Percentiles rank a stretch among this genome's conserved stretches.
Evolutionary conservation across 2,888 invertebrate genomes (phyloP).

Genomic region (Tachina fera): DNA sequence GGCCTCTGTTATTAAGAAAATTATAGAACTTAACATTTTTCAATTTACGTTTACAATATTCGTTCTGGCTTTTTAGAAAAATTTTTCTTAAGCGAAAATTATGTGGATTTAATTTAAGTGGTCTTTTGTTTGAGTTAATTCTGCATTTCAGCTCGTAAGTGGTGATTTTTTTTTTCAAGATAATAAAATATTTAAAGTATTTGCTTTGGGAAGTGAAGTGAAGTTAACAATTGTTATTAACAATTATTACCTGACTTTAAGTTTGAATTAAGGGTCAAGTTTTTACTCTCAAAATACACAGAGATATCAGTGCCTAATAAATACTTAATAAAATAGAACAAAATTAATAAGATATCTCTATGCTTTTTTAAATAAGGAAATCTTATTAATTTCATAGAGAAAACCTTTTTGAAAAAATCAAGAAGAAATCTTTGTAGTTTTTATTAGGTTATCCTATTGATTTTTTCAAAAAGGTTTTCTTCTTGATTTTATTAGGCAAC

Average conservation of each 20-base stretch:
- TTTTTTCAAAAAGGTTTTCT: too few species aligned
- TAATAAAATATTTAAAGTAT: not conserved
- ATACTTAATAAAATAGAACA: too few species aligned
- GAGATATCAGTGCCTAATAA: too few species aligned
- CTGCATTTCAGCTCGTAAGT: slow-evolving; percentile 1
- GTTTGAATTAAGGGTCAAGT: slow-evolving; percentile 6
- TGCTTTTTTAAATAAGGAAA: too few species aligned
- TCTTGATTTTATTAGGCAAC: too few species aligned
- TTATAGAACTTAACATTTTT: slow-evolving; percentile 12
- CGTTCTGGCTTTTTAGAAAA: not conserved
- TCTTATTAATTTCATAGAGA: too few species aligned
- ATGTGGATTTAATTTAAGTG: slow-evolving; percentile 1
- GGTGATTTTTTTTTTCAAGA: not conserved
- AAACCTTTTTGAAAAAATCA: too few species aligned
- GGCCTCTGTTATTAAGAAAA: slow-evolving; percentile 40
- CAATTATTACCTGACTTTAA: not conserved
- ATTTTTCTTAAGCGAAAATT: slow-evolving; percentile 1
- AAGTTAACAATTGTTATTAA: not conserved
- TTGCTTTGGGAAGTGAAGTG: not conserved
- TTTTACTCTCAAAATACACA: slow-evolving; percentile 18
- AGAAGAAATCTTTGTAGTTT: too few species aligned
- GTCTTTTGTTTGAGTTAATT: slow-evolving; percentile 1
- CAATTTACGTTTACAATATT: not conserved
- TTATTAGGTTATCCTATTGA: too few species aligned
- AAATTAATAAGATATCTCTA: too few species aligned